Evolutionary conservation across 2,797 vertebrate genomes (phyloP), one percentile per base, ranked within the genome.

Genomic region (Naso thynnoides): DNA sequence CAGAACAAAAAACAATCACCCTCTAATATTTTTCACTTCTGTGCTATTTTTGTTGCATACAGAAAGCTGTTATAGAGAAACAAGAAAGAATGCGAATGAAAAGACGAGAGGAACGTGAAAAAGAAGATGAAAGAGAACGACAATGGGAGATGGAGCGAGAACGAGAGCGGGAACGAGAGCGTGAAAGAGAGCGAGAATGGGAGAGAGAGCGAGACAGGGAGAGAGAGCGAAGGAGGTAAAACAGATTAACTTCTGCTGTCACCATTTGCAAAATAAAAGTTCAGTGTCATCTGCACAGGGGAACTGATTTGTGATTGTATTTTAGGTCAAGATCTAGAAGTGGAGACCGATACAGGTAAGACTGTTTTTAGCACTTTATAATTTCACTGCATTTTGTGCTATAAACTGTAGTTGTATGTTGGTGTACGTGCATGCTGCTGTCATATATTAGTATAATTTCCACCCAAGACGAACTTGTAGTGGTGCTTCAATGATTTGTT

Each of bases 21-120:
- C 15, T 3, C 15, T 0, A 8, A 2, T 18, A 29, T 3, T 65
- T 59, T 44, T n/a, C 48, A 3, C 5, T 21, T 4, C 7, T 1
- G 7, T 26, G 6, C 14, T 11, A 1, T 44, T 29, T 61, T 44
- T 33, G n/a, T 41, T 44, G 31, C 18, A 14, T 59, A 5, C 84
- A 99, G 98, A 99, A 97, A 95, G 95, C 96, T 31, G 98, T 98
- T 64, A 87, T 96, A 78, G 97, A 98, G 82, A 99, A 99, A 89
- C 97, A 99, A 84, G 97, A 99, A 89, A 94, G 96, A 82, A 96
- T 99, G 87, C 95, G 98, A 24, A 89, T 93, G 81, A 97, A 94
- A 86, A 94, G 97, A 90, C 92, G 96, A 79, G 97, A 99, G 88
- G 97, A 98, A 70, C 92, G 95, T 0, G 95, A 95, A 75, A 81